Conservation (phyloP, 2,797 vertebrate species). For the Pseudopleuronectes americanus region DNA sequence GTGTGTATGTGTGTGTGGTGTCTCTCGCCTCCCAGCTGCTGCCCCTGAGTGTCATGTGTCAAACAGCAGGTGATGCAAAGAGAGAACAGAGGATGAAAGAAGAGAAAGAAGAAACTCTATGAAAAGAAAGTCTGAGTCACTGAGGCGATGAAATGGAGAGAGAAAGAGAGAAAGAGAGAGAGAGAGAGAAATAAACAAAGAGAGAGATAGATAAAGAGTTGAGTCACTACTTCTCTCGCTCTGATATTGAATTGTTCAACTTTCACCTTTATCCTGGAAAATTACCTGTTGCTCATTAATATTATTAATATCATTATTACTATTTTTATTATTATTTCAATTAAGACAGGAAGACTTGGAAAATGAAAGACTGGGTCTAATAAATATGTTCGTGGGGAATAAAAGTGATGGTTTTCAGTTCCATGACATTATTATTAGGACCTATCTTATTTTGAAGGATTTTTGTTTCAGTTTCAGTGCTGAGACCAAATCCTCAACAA, state of each 20-base stretch:
- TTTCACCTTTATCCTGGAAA: conserved; percentile 16
- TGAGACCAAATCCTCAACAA: too few species aligned
- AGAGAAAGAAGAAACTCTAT: not conserved
- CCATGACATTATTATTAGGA: too few species aligned
- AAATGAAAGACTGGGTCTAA: too few species aligned
- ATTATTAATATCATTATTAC: not conserved
- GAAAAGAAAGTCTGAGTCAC: not conserved
- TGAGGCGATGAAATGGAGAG: not conserved
- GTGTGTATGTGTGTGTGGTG: conserved; percentile 1
- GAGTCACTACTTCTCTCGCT: conserved; percentile 9
- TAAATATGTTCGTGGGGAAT: too few species aligned
- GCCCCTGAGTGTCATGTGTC: conserved; percentile 25
- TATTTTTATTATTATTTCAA: not conserved
- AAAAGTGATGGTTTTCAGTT: too few species aligned
- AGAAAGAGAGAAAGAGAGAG: too few species aligned
- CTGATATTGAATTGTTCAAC: conserved; percentile 3
- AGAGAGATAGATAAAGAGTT: not conserved
- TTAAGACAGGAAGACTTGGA: not conserved
- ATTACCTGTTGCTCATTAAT: not conserved
- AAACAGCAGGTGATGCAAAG: conserved; percentile 18
- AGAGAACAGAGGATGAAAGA: not conserved
- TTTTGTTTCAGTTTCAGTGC: too few species aligned
- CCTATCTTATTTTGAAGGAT: too few species aligned
- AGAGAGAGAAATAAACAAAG: too few species aligned
- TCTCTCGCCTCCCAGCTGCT: conserved; percentile 10